phyloP scores from a whole-genome alignment of 1,140 invertebrate genomes.

The Zaprionus gabonicus region DNA sequence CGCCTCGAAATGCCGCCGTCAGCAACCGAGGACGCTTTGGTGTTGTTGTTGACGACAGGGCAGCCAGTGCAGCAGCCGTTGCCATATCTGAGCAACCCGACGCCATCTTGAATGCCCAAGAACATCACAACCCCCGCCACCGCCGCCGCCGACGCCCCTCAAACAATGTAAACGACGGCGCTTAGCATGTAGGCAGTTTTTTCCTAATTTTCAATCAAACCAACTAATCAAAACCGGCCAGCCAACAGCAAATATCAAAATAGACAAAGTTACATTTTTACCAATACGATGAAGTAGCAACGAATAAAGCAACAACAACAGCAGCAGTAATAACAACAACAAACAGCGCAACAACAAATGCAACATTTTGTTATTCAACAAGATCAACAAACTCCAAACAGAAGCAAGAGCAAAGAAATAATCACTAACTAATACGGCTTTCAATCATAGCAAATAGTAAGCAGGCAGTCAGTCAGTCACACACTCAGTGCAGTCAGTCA shows the following conservation, averaged over 20 bases:
- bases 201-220: constrained; percentile 70
- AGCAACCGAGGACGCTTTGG: constrained; percentile 13
- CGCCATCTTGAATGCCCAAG: constrained; percentile 71
- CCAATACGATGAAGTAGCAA: constrained; percentile 50
- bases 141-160: constrained; percentile 44
- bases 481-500: constrained; percentile 19
- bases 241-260: constrained; percentile 81
- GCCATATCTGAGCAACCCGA: constrained; percentile 43
- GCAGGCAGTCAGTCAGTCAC: constrained; percentile 56
- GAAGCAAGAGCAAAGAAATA: constrained; percentile 47
- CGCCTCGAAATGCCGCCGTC: constrained; percentile 41
- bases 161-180: constrained; percentile 79
- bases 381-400: constrained; percentile 43
- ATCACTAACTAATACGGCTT: constrained; percentile 33
- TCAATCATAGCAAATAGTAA: constrained; percentile 42
- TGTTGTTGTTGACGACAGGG: constrained; percentile 21
- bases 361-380: constrained; percentile 71
- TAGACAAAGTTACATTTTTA: constrained; percentile 81
- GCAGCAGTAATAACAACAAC: constrained; percentile 41
- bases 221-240: constrained; percentile 72
- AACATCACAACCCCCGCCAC: constrained; percentile 5
- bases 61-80: constrained; percentile 1
- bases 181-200: constrained; percentile 75
- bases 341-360: constrained; percentile 36
- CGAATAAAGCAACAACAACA: constrained; percentile 42